Conservation (phyloP, 35 echinoderm and acorn worm species). For the Heliocidaris tuberculata region DNA sequence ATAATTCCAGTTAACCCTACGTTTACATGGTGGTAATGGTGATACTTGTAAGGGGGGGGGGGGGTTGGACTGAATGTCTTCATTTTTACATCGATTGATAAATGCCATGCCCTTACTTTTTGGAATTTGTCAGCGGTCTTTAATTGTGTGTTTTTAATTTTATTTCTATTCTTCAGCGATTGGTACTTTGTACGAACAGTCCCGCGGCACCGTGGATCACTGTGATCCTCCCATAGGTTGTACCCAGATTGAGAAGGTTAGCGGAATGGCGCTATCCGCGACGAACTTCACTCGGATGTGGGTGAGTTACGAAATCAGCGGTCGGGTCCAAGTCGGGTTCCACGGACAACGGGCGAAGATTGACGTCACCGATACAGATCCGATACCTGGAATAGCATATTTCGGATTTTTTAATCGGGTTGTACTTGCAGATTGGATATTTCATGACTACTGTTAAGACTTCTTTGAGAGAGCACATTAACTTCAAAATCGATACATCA, state of each 20-base stretch:
- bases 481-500: not conserved
- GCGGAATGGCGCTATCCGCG: not conserved
- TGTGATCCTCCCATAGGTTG: not conserved
- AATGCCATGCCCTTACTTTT: too few species aligned
- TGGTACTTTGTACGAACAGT: not conserved
- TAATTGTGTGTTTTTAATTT: too few species aligned
- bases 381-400: not conserved
- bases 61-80: too few species aligned
- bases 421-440: not conserved
- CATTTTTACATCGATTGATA: too few species aligned
- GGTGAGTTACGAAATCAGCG: slow-evolving; percentile 8
- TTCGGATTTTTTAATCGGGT: not conserved
- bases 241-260: not conserved
- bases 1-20: too few species aligned
- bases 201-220: not conserved
- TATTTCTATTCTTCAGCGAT: not conserved
- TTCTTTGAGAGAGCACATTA: too few species aligned
- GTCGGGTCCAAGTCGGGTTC: not conserved
- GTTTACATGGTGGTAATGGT: too few species aligned
- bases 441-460: slow-evolving; percentile 17
- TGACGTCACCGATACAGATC: slow-evolving; percentile 15
- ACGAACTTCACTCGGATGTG: not conserved
- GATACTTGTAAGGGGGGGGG: too few species aligned
- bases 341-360: not conserved
- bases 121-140: too few species aligned